Conservation (phyloP, 2,888 invertebrate species). For the Melieria omissa region DNA sequence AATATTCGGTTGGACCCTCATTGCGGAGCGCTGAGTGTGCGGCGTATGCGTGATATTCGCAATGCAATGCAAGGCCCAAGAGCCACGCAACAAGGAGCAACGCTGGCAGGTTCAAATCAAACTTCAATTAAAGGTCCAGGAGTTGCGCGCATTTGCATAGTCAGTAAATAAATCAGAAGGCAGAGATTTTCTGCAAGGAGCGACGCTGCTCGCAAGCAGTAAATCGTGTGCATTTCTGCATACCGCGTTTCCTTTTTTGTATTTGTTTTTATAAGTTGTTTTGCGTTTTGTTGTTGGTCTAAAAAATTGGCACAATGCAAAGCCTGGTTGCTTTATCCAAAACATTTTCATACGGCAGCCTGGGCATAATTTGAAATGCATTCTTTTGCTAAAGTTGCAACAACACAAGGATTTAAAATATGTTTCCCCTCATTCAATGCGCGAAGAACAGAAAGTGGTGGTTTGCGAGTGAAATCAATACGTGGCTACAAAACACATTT, state of each 20-base stretch:
- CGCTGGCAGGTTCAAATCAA: conserved; percentile 42
- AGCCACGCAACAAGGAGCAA: neutral
- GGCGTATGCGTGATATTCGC: neutral
- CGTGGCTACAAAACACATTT: too few relatives aligned
- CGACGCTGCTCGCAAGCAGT: too few relatives aligned
- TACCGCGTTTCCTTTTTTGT: neutral
- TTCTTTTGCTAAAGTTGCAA: conserved; percentile 18
- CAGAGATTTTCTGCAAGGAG: too few relatives aligned
- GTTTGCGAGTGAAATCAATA: too few relatives aligned
- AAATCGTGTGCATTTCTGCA: too few relatives aligned
- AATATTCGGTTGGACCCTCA: too few relatives aligned
- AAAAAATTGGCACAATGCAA: conserved; percentile 25
- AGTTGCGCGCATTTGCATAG: conserved; percentile 36
- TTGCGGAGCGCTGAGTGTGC: too few relatives aligned
- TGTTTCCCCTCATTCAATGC: too few relatives aligned
- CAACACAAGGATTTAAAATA: conserved; percentile 1
- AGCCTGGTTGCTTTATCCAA: conserved; percentile 12
- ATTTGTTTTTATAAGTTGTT: conserved; percentile 6
- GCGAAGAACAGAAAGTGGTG: too few relatives aligned
- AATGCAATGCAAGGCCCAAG: too few relatives aligned
- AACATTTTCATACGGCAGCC: neutral
- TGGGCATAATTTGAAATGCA: conserved; percentile 27
- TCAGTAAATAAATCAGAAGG: neutral
- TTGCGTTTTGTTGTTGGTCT: conserved; percentile 16
- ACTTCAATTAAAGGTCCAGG: conserved; percentile 36